phyloP scores from a whole-genome alignment of 2,888 invertebrate genomes.

The Aelia acuminata region DNA sequence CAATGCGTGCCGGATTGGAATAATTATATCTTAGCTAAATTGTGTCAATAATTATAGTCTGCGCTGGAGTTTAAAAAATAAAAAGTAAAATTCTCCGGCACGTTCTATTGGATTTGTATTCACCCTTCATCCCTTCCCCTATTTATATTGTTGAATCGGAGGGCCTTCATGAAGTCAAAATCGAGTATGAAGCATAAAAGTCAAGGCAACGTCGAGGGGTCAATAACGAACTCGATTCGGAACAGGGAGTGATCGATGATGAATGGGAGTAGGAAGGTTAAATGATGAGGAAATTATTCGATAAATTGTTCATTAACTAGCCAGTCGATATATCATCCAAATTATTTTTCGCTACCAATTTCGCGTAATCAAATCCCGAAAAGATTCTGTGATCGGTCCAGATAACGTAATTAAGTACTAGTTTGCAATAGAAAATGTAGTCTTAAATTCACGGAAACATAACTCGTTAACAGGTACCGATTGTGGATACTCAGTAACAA shows the following conservation, averaged over 20 bases:
- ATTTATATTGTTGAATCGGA: neutral
- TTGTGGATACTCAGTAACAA: too few relatives aligned
- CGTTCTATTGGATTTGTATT: neutral
- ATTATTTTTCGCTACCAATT: neutral
- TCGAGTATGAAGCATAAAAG: neutral
- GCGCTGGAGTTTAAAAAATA: neutral
- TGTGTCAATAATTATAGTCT: neutral
- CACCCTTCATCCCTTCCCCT: neutral
- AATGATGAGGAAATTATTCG: neutral
- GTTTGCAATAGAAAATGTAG: too few relatives aligned
- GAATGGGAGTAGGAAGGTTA: neutral
- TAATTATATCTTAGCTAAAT: neutral
- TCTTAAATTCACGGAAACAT: too few relatives aligned
- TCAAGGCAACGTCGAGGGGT: neutral
- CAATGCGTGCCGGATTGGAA: neutral
- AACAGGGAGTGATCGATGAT: neutral
- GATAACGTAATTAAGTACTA: too few relatives aligned
- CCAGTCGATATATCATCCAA: neutral
- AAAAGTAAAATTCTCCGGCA: neutral
- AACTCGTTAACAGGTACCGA: too few relatives aligned
- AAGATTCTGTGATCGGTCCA: neutral
- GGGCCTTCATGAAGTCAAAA: neutral
- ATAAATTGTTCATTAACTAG: neutral
- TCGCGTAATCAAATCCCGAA: neutral
- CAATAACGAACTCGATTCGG: neutral